Base-by-base conservation (phyloP, 2,888 invertebrate genomes). In the Eueremaeus valkanovi region DNA sequence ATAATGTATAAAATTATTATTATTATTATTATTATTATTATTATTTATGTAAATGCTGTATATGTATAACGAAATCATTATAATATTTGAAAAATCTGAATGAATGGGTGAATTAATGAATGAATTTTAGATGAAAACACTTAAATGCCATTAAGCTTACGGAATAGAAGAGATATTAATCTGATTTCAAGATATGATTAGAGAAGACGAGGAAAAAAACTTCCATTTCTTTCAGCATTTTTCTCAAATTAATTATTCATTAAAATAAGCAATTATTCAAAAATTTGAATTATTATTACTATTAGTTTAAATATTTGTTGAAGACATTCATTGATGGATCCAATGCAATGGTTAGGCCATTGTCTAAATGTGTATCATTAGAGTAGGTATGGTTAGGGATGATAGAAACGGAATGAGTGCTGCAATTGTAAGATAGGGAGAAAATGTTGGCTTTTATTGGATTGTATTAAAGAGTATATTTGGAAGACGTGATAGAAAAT, bases 381-480 rank as follows among this genome's bases (percentile, higher is more conserved):
- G n/a, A 24, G 55, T 24, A 55, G 27, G 27, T 27, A 11, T 55
- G 45, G 8, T 5, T 13, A 1, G n/a, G 27, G n/a, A 24, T 13
- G 27, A 61, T 31, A 31, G 31, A 16, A 61, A 61, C 31, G 24
- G 16, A 61, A 61, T 61, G 33, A 61, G 33, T 61, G 13, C 61
- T 68, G 68, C 40, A 68, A 68, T 36, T 68, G 40, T 68, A 68
- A 68, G 68, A 40, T 68, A 40, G 68, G n/a, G 29, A 40, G 40
- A 68, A 68, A 68, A 40, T 33, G 68, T 68, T 68, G 68, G 33
- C 40, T 68, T 68, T 68, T 68, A 68, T 68, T 68, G 40, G 21
- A 68, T 36, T 36, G 33, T 33, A 63, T 33, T 11, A 33, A 21
- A 31, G 16, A 3, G 21, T 51, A 21, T 51, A n/a, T 51, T 3